Evolutionary conservation across 2,113 vertebrate genomes (phyloP).

Genomic region (Calidris pygmaea): DNA sequence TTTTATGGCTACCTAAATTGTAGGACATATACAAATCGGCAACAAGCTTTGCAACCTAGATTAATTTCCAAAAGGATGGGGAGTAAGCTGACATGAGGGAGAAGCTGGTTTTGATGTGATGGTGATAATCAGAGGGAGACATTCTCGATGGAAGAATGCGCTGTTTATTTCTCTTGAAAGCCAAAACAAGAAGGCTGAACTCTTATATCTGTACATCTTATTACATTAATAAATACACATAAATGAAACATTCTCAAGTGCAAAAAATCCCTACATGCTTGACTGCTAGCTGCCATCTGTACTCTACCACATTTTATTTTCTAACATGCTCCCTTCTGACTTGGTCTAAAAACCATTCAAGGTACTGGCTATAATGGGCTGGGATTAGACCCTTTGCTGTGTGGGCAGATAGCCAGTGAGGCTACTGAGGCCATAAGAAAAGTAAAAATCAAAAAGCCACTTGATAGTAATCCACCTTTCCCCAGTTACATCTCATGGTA

Average conservation of each 20-base stretch:
- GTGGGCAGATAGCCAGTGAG: not conserved
- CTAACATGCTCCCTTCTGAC: not conserved
- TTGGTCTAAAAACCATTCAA: not conserved
- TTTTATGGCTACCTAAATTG: slow-evolving; percentile 81
- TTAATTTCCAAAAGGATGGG: not conserved
- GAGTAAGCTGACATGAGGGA: not conserved
- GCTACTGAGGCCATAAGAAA: not conserved
- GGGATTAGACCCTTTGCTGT: not conserved
- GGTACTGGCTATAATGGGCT: not conserved
- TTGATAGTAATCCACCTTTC: not conserved
- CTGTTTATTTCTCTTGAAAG: not conserved
- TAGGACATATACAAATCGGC: not conserved
- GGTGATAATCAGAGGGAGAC: not conserved
- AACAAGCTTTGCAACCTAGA: not conserved
- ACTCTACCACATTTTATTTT: not conserved
- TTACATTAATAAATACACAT: not conserved
- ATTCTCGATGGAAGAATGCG: not conserved
- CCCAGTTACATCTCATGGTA: not conserved
- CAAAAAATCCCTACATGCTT: not conserved
- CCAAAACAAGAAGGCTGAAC: not conserved
- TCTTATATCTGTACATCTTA: not conserved
- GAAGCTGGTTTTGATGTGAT: not conserved
- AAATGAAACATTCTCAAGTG: not conserved
- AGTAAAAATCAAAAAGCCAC: not conserved
- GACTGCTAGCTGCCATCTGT: not conserved